phyloP scores from a whole-genome alignment of 2,888 invertebrate species.

The Ectropis crepuscularia region DNA sequence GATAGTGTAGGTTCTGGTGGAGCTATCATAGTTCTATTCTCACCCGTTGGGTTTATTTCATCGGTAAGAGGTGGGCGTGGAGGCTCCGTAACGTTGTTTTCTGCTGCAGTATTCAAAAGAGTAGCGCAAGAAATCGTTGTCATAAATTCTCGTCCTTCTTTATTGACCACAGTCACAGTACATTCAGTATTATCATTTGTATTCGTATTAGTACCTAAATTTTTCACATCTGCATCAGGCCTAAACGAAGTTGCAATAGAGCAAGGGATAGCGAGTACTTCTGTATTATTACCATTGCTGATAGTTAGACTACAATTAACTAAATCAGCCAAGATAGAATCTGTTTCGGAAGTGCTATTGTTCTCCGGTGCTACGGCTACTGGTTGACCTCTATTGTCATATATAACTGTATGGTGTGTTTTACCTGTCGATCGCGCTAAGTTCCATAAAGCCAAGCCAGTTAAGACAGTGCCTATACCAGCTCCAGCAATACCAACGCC shows the following conservation, averaged over 20 bases:
- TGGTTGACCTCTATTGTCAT: constrained; percentile 78
- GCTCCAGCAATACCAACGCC: constrained; percentile 79
- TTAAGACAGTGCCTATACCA: constrained; percentile 77
- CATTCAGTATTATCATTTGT: constrained; percentile 73
- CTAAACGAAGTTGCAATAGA: constrained; percentile 80
- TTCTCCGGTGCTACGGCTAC: constrained; percentile 73
- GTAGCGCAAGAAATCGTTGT: constrained; percentile 80
- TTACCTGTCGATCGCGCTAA: constrained; percentile 76
- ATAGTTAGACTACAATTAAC: constrained; percentile 79
- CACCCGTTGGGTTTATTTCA: constrained; percentile 44
- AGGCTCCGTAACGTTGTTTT: constrained; percentile 80
- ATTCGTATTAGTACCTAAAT: constrained; percentile 54
- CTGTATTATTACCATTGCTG: constrained; percentile 67
- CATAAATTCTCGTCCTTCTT: constrained; percentile 71
- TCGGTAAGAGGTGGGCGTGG: constrained; percentile 55
- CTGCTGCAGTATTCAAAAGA: constrained; percentile 74
- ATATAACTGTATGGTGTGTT: constrained; percentile 75
- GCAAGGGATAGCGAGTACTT: constrained; percentile 79
- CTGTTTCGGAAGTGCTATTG: constrained; percentile 58
- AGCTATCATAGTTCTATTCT: constrained; percentile 43
- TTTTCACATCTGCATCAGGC: constrained; percentile 74
- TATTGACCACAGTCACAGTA: constrained; percentile 74
- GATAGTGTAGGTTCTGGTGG: constrained; percentile 35
- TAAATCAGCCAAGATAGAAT: constrained; percentile 73
- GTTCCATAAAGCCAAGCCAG: constrained; percentile 81